Evolutionary conservation across 2,888 invertebrate genomes (phyloP).

Genomic region (Orgyia antiqua): DNA sequence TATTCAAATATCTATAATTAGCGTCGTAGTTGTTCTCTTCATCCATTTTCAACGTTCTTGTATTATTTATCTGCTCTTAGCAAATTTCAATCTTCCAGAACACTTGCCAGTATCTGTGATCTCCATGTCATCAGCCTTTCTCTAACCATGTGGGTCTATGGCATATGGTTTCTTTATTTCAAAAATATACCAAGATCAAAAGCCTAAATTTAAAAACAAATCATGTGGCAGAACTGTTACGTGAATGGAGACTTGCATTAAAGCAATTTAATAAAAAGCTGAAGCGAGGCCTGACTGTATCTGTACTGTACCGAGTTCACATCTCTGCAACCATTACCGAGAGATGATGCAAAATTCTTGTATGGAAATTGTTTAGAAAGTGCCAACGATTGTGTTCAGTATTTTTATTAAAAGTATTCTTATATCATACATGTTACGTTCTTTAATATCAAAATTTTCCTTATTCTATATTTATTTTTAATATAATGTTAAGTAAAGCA

Average conservation of each 20-base stretch:
- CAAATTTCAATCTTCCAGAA: too few relatives aligned
- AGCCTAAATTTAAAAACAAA: too few relatives aligned
- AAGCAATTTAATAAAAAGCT: conserved; percentile 57
- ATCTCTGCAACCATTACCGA: conserved; percentile 27
- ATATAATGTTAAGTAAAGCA: conserved; percentile 3
- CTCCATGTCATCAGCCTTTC: too few relatives aligned
- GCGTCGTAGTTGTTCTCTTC: too few relatives aligned
- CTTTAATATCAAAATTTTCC: not conserved
- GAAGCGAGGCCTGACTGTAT: conserved; percentile 19
- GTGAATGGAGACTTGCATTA: conserved; percentile 13
- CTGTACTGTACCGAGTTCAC: conserved; percentile 15
- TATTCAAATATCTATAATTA: too few relatives aligned
- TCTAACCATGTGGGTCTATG: too few relatives aligned
- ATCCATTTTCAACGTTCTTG: too few relatives aligned
- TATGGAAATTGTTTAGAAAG: conserved; percentile 40
- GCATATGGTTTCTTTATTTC: too few relatives aligned
- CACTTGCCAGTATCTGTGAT: too few relatives aligned
- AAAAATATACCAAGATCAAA: too few relatives aligned
- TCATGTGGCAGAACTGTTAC: too few relatives aligned
- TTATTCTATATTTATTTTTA: conserved; percentile 5
- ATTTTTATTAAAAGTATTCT: conserved; percentile 21
- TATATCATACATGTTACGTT: conserved; percentile 10
- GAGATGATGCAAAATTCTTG: conserved; percentile 31
- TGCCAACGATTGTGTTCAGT: conserved; percentile 26
- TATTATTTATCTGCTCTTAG: too few relatives aligned